phyloP scores from a whole-genome alignment of 2,888 invertebrate species.

The Trypoxylon attenuatum region DNA sequence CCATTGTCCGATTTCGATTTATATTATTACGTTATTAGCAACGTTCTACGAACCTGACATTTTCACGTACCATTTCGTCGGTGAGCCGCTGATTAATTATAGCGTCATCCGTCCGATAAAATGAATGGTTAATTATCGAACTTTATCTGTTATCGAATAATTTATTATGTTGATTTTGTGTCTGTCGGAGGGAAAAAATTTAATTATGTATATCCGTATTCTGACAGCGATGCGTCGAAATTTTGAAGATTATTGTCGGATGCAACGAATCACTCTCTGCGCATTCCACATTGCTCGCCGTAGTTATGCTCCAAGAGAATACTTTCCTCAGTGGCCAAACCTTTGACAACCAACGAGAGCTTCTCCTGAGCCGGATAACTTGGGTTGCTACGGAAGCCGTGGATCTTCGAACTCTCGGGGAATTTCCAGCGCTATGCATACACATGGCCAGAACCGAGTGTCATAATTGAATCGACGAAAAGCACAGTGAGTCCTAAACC shows the following conservation, averaged over 20 bases:
- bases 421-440: constrained; percentile 31
- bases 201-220: neutral
- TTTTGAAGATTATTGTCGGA: neutral
- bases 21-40: no score
- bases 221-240: neutral
- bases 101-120: neutral
- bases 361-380: constrained; percentile 33
- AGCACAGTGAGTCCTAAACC: no score
- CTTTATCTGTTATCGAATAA: neutral
- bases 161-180: neutral
- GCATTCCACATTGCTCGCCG: neutral
- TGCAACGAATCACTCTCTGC: neutral
- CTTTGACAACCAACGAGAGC: constrained; percentile 30
- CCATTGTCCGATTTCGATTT: no score
- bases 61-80: neutral
- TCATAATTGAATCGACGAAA: constrained; percentile 45
- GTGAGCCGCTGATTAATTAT: neutral
- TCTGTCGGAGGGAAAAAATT: neutral
- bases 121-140: neutral
- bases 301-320: constrained; percentile 10
- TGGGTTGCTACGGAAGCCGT: constrained; percentile 14
- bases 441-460: constrained; percentile 22
- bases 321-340: constrained; percentile 21
- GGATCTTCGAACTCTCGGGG: constrained; percentile 38
- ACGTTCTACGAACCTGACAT: no score